Base-by-base conservation (phyloP, 2,888 invertebrate genomes). In the Apamea monoglypha region DNA sequence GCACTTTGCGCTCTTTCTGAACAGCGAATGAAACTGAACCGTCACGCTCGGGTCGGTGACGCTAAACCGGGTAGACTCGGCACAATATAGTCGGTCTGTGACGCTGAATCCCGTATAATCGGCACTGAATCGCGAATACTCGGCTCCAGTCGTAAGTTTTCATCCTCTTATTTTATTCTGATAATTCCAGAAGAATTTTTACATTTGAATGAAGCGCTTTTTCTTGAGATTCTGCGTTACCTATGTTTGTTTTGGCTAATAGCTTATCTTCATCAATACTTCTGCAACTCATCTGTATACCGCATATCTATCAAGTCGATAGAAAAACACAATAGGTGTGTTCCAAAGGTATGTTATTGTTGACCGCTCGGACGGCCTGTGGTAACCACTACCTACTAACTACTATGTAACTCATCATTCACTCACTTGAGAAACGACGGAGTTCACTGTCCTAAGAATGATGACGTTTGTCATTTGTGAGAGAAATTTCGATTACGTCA, bases 341-440 rank as follows among this genome's bases (percentile, higher is more conserved):
- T 91, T 90, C 90, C 82, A 84, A 91, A 91, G 89, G 91, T 92
- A 92, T 94, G 93, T 94, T 94, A 94, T 93, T 93, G 93, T 93
- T 91, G 91, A 91, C 87, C 89, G 90, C 88, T 90, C 92, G 90
- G 92, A 89, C 90, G 68, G 81, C 73, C 14, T 72, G 63, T 64
- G 63, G 64, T 74, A 80, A 67, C 74, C 74, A 64, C 80, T 75
- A 71, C 74, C 80, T 75, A 71, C 74, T 53, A 76, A 47, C 68
- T 44, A 70, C 76, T 73, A 70, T 47, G 75, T 64, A 72, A 80
- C 84, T 87, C 77, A 76, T 87, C 76, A 87, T 29, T 78, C 74
- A 79, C 64, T 76, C 53, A 76, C 59, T 29, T 74, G 12, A 0
- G 50, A 71, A 64, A 44, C 6, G 36, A 25, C 3, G 40, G 74